Percentiles rank a stretch among this genome's conserved stretches.
Evolutionary conservation across 2,888 invertebrate genomes (phyloP).

Genomic region (Linnaemya tessellans): DNA sequence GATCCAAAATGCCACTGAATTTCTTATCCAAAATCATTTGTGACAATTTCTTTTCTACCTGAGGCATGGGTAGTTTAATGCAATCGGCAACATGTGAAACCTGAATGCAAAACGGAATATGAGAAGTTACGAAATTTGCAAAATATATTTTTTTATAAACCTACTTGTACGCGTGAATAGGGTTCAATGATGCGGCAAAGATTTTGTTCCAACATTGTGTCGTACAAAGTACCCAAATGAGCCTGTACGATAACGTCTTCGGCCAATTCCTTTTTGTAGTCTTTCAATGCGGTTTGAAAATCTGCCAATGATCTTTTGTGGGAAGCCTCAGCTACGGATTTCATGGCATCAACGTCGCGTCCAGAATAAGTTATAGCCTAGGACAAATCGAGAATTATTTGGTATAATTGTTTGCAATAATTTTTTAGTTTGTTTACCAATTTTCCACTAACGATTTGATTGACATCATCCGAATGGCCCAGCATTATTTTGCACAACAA

Average conservation of each 20-base stretch:
- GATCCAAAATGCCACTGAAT: slow-evolving; percentile 98
- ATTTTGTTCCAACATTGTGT: slow-evolving; percentile 99
- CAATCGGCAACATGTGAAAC: slow-evolving; percentile 95
- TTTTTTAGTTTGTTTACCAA: slow-evolving; percentile 83
- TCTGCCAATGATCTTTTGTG: slow-evolving; percentile 98
- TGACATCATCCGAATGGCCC: slow-evolving; percentile 97
- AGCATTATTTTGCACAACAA: slow-evolving; percentile 99
- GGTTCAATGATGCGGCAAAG: slow-evolving; percentile 99
- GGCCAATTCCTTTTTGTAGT: slow-evolving; percentile 94
- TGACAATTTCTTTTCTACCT: slow-evolving; percentile 99
- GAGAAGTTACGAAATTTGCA: background rate
- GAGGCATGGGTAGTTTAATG: slow-evolving; percentile 94
- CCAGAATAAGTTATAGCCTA: slow-evolving; percentile 97
- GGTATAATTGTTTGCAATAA: background rate
- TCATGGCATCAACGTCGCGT: slow-evolving; percentile 98
- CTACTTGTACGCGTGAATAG: slow-evolving; percentile 95
- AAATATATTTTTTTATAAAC: slow-evolving; percentile 7
- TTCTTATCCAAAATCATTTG: slow-evolving; percentile 99
- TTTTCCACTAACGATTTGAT: slow-evolving; percentile 97
- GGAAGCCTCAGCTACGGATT: slow-evolving; percentile 97
- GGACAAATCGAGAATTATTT: background rate
- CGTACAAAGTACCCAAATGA: slow-evolving; percentile 97
- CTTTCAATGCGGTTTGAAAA: slow-evolving; percentile 94
- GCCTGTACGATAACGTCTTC: slow-evolving; percentile 98
- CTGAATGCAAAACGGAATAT: slow-evolving; percentile 71